Evolutionary conservation across 2,888 invertebrate species (phyloP), one percentile per base, ranked within the genome.

Genomic region (Philopedon plagiatum): DNA sequence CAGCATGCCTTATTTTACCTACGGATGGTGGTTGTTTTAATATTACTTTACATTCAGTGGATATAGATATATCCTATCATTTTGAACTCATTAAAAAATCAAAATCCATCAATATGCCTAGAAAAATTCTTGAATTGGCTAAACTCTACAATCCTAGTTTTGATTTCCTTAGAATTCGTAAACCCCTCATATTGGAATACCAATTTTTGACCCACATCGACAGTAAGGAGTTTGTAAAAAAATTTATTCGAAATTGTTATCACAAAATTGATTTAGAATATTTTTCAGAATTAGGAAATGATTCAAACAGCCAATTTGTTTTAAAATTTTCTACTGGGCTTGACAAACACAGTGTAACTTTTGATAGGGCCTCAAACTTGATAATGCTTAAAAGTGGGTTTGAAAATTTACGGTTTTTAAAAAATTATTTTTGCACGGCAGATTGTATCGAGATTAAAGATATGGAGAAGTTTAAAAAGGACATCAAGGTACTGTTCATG

Each of bases 51-150:
- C 78, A 78, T 21, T 71, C 73, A 19, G 75, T 81, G 21, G 37
- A 67, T 34, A 68, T 82, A 5, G 81, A 85, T 77, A 79, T 83
- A 65, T 83, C 84, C 2, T 83, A 82, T 71, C 82, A 83, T 75
- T 82, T 83, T 74, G 75, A 80, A 58, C 74, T 73, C 46, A 51
- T 58, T 69, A 73, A 77, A 76, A 71, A 71, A 62, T 32, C 54
- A 13, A 19, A 15, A 57, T 8, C 18, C 23, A 0, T 46, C 8
- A 65, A 49, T 68, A 67, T 39, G 58, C 57, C 26, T 11, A 72
- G 68, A 39, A 46, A 73, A 65, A 74, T 78, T 18, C 57, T 78
- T 19, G 71, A 76, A 54, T 70, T 80, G 19, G 73, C 78, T 8
- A 75, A 78, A 54, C 63, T 75, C 23, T 78, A 80, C 44, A 78